phyloP scores from a whole-genome alignment of 2,888 invertebrate species.

The Caenorhabditis afra region DNA sequence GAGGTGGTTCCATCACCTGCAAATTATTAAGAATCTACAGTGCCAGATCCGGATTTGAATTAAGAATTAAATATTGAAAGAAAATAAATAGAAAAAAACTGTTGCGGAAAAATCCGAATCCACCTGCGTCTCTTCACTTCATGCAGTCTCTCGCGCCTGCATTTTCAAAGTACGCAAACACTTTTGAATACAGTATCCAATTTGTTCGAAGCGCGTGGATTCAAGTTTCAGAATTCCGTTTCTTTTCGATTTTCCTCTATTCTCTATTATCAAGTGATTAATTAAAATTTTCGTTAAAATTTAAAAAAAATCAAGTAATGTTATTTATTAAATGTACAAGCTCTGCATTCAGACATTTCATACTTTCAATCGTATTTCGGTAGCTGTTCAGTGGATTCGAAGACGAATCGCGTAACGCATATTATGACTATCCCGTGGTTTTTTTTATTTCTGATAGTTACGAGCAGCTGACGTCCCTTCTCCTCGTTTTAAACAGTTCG shows the following conservation, averaged over 20 bases:
- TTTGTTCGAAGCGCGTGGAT: slow-evolving; percentile 19
- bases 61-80: not conserved
- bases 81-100: not conserved
- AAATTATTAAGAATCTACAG: slow-evolving; percentile 1
- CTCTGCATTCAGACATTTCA: too few species aligned
- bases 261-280: too few species aligned
- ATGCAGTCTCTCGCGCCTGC: slow-evolving; percentile 2
- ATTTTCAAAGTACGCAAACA: slow-evolving; percentile 27
- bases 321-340: too few species aligned
- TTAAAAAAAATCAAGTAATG: too few species aligned
- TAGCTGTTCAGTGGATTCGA: not conserved
- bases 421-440: too few species aligned
- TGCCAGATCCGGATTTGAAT: not conserved
- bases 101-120: not conserved
- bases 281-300: too few species aligned
- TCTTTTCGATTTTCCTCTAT: too few species aligned
- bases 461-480: too few species aligned
- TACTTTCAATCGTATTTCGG: not conserved
- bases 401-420: too few species aligned
- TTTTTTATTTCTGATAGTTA: too few species aligned
- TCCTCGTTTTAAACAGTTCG: slow-evolving; percentile 16
- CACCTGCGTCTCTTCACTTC: slow-evolving; percentile 8
- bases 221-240: slow-evolving; percentile 15
- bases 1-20: slow-evolving; percentile 43
- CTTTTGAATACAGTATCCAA: not conserved